Evolutionary conservation across 2,797 vertebrate species (phyloP), one percentile per base, ranked within the genome.

Genomic region (Chanos chanos): DNA sequence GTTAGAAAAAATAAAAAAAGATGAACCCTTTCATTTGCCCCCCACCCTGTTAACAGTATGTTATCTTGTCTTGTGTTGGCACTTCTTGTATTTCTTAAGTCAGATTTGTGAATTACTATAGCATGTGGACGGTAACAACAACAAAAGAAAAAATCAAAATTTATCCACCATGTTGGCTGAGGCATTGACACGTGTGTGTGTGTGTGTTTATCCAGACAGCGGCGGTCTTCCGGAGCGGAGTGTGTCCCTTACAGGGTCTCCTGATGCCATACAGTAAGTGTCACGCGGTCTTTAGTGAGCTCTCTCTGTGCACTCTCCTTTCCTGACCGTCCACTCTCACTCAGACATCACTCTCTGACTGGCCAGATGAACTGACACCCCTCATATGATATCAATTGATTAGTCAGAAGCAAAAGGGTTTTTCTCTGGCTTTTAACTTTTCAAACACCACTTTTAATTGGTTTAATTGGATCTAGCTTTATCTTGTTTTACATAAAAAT

Each of bases 201-300:
- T 69, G 5, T 18, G 33, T 44, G 0, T 60, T 30, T 43, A 7
- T 56, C 2, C 83, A 97, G 94, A 97, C 75, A 94, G 92, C 0
- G 93, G 92, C 0, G 94, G 95, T 16, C 81, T 94, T 28, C 87
- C 94, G 0, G 95, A 96, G 27, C 85, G 94, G 72, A 92, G 83
- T 0, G 91, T 96, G n/a, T 94, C 94, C 64, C 79, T 97, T 60
- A 95, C 94, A 0, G 95, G 94, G 5, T 75, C 89, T n/a, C 86
- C 88, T 0, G 95, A 97, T 3, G 82, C 88, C 49, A 87, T 91
- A 56, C 49, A 81, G 90, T 91, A 88, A 90, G 94, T 91, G 34
- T 49, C 5, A 41, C 16, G 7, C 6, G 25, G 2, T 2, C 9
- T 30, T 45, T 21, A 1, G 47, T 1, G 13, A 12, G 59, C 53